Percentiles rank a stretch among this genome's conserved stretches.
Evolutionary conservation across 2,113 vertebrate species (phyloP).

Genomic region (Bubo blakistoni): DNA sequence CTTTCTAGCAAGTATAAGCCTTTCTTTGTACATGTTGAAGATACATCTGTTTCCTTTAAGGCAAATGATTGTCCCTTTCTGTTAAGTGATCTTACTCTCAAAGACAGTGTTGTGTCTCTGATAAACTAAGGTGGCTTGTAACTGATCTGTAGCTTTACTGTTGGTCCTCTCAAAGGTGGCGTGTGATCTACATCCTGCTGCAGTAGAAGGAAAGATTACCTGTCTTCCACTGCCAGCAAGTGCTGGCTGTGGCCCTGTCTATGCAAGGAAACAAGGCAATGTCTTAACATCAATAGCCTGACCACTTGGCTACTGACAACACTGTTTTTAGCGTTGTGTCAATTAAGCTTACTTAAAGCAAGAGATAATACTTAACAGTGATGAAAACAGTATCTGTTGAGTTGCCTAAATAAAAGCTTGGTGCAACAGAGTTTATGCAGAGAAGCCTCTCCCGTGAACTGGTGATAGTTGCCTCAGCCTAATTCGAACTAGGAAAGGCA

Average conservation of each 20-base stretch:
- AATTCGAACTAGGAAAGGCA: not conserved
- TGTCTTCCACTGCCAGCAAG: not conserved
- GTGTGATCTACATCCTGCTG: not conserved
- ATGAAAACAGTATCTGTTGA: not conserved
- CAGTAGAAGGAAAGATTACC: too few relatives aligned
- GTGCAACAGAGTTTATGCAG: not conserved
- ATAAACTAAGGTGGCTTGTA: not conserved
- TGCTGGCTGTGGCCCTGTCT: not conserved
- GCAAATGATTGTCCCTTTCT: not conserved
- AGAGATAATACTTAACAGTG: not conserved
- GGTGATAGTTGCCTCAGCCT: not conserved
- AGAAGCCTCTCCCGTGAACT: not conserved
- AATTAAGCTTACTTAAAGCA: not conserved
- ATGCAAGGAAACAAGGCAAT: accelerated
- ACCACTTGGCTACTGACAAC: not conserved
- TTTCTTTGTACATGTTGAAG: not conserved
- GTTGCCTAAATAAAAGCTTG: not conserved
- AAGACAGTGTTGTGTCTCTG: accelerated
- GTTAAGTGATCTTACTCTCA: not conserved
- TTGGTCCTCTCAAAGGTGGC: not conserved
- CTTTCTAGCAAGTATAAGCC: not conserved
- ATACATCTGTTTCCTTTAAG: not conserved
- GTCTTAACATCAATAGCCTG: too few relatives aligned
- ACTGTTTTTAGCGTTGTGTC: not conserved
- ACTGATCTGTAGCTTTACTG: not conserved